Conservation (phyloP, 2,797 vertebrate genomes). For the Morus bassanus region DNA sequence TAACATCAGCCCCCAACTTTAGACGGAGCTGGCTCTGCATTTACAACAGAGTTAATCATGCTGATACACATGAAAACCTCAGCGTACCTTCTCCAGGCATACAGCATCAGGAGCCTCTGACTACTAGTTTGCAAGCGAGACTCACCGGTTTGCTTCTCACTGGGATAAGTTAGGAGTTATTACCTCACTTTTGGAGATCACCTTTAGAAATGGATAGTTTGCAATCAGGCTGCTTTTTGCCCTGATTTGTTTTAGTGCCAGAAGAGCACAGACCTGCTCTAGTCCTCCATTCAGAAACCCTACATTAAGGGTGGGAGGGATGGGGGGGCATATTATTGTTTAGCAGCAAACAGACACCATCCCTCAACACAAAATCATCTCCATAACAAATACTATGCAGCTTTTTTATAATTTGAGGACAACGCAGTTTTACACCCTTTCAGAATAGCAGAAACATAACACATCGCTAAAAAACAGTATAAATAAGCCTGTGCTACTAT, state of each 20-base stretch:
- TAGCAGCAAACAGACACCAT: background rate
- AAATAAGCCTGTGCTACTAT: background rate
- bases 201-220: background rate
- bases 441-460: background rate
- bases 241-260: background rate
- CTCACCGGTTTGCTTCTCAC: background rate
- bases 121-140: background rate
- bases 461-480: background rate
- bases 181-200: background rate
- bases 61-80: background rate
- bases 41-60: background rate
- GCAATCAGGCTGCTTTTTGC: background rate
- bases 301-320: accelerated
- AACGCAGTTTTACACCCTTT: background rate
- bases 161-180: background rate
- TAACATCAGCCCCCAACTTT: background rate
- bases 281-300: background rate
- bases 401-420: background rate
- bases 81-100: background rate
- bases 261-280: background rate
- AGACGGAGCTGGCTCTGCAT: background rate
- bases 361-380: background rate
- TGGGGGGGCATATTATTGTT: background rate
- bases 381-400: background rate
- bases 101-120: background rate